These are phyloP conservation scores for Drosophila prosaltans DNA, from an alignment of 1,140 invertebrate species.

Conservation along the genomic window DNA sequence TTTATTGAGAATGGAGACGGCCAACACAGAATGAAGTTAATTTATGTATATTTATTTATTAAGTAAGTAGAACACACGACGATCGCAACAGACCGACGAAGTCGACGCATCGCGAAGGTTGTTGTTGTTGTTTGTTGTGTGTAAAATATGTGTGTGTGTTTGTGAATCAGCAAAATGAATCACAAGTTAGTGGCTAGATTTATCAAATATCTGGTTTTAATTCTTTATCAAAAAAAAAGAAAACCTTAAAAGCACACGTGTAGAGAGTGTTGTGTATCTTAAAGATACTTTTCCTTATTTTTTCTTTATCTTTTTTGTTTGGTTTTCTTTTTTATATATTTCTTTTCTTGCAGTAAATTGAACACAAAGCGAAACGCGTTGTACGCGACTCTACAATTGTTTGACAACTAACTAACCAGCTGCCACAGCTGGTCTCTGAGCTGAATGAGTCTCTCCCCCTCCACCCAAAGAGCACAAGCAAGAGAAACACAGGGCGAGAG, in stretches of 20 bases:
- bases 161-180: slow-evolving; percentile 44
- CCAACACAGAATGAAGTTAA: slow-evolving; percentile 2
- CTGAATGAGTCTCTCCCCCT: slow-evolving; percentile 8
- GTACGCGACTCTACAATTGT: slow-evolving; percentile 68
- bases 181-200: slow-evolving; percentile 42
- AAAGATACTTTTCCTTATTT: slow-evolving; percentile 26
- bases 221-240: no score
- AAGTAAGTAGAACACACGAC: slow-evolving; percentile 18
- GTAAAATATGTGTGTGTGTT: no score
- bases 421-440: slow-evolving; percentile 36
- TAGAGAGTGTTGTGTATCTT: slow-evolving; percentile 32
- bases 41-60: slow-evolving; percentile 9
- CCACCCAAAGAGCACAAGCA: neutral
- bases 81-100: neutral
- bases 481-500: slow-evolving; percentile 25
- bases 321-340: neutral
- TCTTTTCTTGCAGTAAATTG: neutral
- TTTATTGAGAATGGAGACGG: neutral
- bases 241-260: neutral
- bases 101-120: slow-evolving; percentile 43
- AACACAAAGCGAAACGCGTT: slow-evolving; percentile 49
- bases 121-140: no score
- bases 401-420: slow-evolving; percentile 48
- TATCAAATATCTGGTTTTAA: slow-evolving; percentile 14
- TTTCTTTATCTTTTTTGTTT: neutral